Percentiles rank a stretch among this genome's conserved stretches.
Conservation (phyloP, 2,113 vertebrate genomes). For the Pimephales promelas region DNA sequence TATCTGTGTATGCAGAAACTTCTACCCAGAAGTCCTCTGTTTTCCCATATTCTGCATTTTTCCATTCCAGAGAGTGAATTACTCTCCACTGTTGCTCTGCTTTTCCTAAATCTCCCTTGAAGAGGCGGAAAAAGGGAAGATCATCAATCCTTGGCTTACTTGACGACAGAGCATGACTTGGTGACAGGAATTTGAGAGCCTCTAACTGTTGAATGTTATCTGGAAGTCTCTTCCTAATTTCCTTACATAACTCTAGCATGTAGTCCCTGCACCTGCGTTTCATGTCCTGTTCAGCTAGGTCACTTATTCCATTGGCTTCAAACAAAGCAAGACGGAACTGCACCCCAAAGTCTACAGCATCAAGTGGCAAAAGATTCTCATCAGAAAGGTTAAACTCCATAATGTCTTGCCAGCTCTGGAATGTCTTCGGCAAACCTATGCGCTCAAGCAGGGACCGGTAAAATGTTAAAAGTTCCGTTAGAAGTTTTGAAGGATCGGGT, state of each 20-base stretch:
- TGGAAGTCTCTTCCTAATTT: conserved; percentile 7
- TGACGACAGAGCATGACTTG: too few relatives aligned
- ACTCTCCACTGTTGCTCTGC: too few relatives aligned
- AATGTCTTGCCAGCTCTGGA: conserved; percentile 7
- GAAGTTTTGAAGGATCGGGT: too few relatives aligned
- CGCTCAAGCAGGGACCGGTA: conserved; percentile 14
- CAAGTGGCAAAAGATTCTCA: conserved; percentile 1
- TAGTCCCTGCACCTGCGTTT: neutral
- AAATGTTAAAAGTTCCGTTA: neutral
- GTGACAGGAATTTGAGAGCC: neutral
- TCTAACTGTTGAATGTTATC: conserved; percentile 3
- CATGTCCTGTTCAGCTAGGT: neutral
- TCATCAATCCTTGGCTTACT: too few relatives aligned
- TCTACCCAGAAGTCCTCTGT: too few relatives aligned
- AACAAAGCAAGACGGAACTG: conserved; percentile 4
- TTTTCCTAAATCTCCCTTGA: too few relatives aligned
- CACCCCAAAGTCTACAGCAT: conserved; percentile 1
- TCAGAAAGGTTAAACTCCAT: conserved; percentile 1
- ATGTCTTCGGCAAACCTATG: conserved; percentile 17
- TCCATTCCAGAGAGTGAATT: too few relatives aligned
- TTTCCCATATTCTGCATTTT: too few relatives aligned
- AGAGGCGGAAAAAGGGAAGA: too few relatives aligned
- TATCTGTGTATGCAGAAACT: too few relatives aligned
- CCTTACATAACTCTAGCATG: conserved; percentile 5
- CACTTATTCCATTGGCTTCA: neutral